phyloP scores from a whole-genome alignment of 2,888 invertebrate species.

The Amphipoea lucens region DNA sequence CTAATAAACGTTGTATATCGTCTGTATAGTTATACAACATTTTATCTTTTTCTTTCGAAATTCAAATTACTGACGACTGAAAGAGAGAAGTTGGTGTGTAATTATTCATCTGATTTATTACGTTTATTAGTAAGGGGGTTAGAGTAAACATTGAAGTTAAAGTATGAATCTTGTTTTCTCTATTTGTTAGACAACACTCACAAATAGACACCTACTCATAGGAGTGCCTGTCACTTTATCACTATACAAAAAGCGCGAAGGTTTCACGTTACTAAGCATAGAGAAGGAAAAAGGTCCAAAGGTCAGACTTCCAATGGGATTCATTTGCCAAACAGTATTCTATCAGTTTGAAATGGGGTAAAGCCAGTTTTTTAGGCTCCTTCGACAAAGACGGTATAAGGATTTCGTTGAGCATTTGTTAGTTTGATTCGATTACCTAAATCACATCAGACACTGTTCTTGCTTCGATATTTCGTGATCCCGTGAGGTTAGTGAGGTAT shows the following conservation, averaged over 20 bases:
- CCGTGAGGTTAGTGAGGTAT: conserved; percentile 39
- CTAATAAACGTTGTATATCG: no score
- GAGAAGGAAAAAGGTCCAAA: conserved; percentile 15
- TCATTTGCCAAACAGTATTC: conserved; percentile 29
- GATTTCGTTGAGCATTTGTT: conserved; percentile 48
- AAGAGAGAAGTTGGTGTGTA: no score
- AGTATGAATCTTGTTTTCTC: not conserved
- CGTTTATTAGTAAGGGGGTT: no score
- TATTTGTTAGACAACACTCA: conserved; percentile 23
- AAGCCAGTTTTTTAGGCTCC: conserved; percentile 29
- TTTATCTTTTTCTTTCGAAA: no score
- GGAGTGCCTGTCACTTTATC: conserved; percentile 1
- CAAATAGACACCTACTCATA: not conserved
- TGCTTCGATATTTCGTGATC: conserved; percentile 48
- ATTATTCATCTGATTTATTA: no score
- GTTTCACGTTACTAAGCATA: conserved; percentile 14
- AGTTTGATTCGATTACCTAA: conserved; percentile 55
- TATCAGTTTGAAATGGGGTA: conserved; percentile 43
- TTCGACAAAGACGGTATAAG: conserved; percentile 14
- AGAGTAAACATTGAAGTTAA: conserved; percentile 19
- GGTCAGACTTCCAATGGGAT: conserved; percentile 39
- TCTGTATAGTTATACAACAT: no score
- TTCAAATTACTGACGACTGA: no score
- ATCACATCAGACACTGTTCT: conserved; percentile 54
- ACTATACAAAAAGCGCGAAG: conserved; percentile 16